Evolutionary conservation across 2,797 vertebrate genomes (phyloP), one percentile per base, ranked within the genome.

Genomic region (Chelidonichthys spinosus): DNA sequence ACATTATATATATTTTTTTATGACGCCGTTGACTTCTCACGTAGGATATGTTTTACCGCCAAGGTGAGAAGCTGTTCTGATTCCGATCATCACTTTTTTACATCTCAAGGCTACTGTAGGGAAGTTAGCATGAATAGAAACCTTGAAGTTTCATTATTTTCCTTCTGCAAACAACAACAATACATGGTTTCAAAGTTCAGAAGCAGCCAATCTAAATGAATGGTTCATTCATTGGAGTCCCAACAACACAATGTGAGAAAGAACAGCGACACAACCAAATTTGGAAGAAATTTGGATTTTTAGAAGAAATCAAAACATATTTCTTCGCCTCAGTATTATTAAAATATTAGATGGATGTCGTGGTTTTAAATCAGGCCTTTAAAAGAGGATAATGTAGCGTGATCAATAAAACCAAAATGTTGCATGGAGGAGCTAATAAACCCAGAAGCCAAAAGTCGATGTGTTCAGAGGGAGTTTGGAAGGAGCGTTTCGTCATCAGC

Each of bases 91-190:
- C 39, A 17, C 46, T 52, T 71, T 71, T 39, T n/a, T 43, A 55
- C 17, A 44, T 52, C 56, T 79, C 44, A 76, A 81, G 69, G 58
- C 70, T 69, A 35, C n/a, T n/a, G 1, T 9, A 13, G 32, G 42
- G 33, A 78, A 35, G 53, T 63, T 50, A 58, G 36, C 39, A n/a
- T n/a, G 44, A 76, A 64, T 42, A 56, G 63, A 75, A 73, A 73
- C 13, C 25, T 25, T 2, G 25, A 25, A 25, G 25, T 25, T 25
- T 25, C 33, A 65, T 61, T n/a, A 6, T 64, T 64, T 68, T 40
- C 40, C 39, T 46, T 5, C 39, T 32, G 11, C 42, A 5, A 69
- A 59, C 49, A 50, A n/a, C 32, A 63, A 64, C 10, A 39, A 39
- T 42, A 8, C 18, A 43, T 6, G 15, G 43, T n/a, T 54, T 52